Evolutionary conservation across 2,888 invertebrate genomes (phyloP), one percentile per base, ranked within the genome.

Genomic region (Plagiodera versicolora): DNA sequence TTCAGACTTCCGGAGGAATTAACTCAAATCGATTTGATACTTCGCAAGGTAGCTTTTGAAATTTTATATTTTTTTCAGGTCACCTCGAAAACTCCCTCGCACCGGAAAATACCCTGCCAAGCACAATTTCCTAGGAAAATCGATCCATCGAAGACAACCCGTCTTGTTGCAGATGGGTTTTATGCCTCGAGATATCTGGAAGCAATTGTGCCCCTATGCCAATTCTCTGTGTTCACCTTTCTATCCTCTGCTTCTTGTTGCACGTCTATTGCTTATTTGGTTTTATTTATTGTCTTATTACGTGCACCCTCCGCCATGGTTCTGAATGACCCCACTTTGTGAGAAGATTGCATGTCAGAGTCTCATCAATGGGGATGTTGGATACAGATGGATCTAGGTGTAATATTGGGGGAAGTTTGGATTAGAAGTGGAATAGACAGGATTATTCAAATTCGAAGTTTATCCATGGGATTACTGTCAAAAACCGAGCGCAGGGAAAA

Each of bases 251-350:
- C 67, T 56, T 69, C 70, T 66, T 62, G 64, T 60, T 64, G 66
- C 68, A 59, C 64, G 53, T 67, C 72, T 71, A 74, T 73, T 74
- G 73, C 75, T 74, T 72, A 74, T 74, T 75, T 71, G 70, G 72
- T 70, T 75, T 77, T 76, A 76, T 76, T 76, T 77, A 76, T 77
- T 70, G 74, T 70, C 74, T 72, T 74, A 73, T 77, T 77, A 72
- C 67, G 71, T 70, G 66, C 68, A 62, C 67, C 70, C 70, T 70
- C 69, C 67, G 66, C 63, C 68, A 67, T 67, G 70, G 58, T 65
- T 57, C 64, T 46, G 11, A 18, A 39, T 39, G 14, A n/a, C 39
- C 39, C 39, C 39, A 39, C n/a, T 39, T 39, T 39, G 39, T 39
- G 11, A 8, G 39, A 14, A 39, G 39, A 39, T 39, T 39, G 39